Conservation (phyloP, 2,888 invertebrate species). For the Lithophane ornitopus region DNA sequence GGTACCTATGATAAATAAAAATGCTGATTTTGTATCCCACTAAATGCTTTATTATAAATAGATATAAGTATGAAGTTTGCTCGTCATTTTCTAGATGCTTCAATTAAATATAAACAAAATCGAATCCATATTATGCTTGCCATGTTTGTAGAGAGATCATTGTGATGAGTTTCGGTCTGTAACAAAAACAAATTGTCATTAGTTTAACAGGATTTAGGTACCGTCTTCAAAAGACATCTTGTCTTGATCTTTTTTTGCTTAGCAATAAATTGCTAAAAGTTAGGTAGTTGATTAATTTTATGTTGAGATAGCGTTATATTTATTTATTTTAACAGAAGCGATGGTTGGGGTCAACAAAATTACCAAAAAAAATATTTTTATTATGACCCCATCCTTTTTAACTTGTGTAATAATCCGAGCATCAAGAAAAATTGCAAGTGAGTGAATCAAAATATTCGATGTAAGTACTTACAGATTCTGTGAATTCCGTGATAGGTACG, state of each 20-base stretch:
- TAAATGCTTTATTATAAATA: conserved; percentile 72
- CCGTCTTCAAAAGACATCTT: not conserved
- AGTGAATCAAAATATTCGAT: not conserved
- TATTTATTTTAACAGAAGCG: not conserved
- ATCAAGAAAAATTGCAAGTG: not conserved
- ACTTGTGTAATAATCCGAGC: not conserved
- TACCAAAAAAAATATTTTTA: too few relatives aligned
- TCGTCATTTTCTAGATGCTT: conserved; percentile 73
- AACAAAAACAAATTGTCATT: conserved; percentile 41
- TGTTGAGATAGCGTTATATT: not conserved
- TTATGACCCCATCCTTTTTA: not conserved
- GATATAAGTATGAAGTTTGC: conserved; percentile 69
- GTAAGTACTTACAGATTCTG: conserved; percentile 50
- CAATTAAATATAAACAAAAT: conserved; percentile 58
- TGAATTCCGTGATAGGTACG: conserved; percentile 18
- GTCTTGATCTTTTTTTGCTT: not conserved
- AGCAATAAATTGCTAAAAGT: not conserved
- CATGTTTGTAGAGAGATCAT: conserved; percentile 63
- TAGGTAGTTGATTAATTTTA: not conserved
- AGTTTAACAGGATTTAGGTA: not conserved
- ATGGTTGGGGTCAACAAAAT: not conserved
- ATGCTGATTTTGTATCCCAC: conserved; percentile 64
- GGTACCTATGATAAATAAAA: conserved; percentile 39
- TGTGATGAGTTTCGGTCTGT: conserved; percentile 48
- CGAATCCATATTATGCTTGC: conserved; percentile 64